These are phyloP conservation scores for Nothocercus julius DNA, from an alignment of 2,113 vertebrate genomes.

Conservation along the genomic window DNA sequence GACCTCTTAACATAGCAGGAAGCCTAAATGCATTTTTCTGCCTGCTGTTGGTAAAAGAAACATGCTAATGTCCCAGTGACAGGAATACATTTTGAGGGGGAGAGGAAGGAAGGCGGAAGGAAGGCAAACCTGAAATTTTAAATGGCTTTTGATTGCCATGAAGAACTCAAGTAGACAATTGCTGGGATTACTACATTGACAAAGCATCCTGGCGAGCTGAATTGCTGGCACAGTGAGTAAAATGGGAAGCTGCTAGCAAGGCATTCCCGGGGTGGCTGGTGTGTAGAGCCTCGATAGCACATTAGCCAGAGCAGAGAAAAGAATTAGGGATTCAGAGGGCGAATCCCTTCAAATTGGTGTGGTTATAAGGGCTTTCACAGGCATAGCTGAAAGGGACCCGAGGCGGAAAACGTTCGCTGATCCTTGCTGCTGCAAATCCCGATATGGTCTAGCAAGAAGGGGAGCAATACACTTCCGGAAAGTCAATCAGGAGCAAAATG, in stretches of 20 bases:
- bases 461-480: constrained; percentile 71
- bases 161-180: constrained; percentile 50
- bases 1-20: background rate
- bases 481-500: constrained; percentile 62
- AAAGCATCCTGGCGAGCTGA: constrained; percentile 68
- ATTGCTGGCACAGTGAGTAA: constrained; percentile 52
- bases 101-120: constrained; percentile 1
- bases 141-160: constrained; percentile 66
- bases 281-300: constrained; percentile 53
- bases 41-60: background rate
- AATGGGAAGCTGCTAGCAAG: constrained; percentile 69
- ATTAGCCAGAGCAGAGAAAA: constrained; percentile 16
- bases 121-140: constrained; percentile 64
- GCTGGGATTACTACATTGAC: constrained; percentile 65
- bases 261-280: constrained; percentile 63
- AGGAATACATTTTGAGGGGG: constrained; percentile 18
- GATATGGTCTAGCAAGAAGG: constrained; percentile 57
- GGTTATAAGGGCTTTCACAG: constrained; percentile 65
- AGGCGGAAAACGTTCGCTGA: constrained; percentile 62
- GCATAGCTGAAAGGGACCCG: background rate
- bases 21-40: constrained; percentile 32
- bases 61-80: constrained; percentile 18
- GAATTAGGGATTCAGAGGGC: constrained; percentile 64
- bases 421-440: constrained; percentile 58
- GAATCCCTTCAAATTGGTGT: constrained; percentile 56